Evolutionary conservation across 2,888 invertebrate genomes (phyloP).

Genomic region (Nycteola revayana): DNA sequence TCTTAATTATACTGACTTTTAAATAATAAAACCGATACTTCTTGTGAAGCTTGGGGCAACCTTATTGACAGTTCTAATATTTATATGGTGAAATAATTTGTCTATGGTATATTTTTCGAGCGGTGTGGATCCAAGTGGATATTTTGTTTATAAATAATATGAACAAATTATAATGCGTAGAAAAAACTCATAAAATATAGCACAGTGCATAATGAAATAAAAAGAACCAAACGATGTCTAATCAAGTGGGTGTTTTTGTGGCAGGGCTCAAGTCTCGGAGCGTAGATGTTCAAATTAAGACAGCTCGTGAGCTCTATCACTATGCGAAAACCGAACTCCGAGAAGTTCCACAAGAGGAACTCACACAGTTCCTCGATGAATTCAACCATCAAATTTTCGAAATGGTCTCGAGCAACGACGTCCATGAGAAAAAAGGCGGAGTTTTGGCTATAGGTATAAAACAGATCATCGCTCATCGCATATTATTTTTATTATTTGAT

Average conservation of each 20-base stretch:
- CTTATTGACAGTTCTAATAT: conserved; percentile 9
- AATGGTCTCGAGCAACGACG: conserved; percentile 96
- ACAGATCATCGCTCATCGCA: conserved; percentile 3
- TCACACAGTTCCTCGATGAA: conserved; percentile 95
- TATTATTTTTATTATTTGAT: background rate
- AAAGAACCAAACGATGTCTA: conserved; percentile 61
- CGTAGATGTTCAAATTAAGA: conserved; percentile 91
- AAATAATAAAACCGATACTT: conserved; percentile 30
- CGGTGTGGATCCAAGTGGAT: conserved; percentile 26
- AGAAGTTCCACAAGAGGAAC: conserved; percentile 94
- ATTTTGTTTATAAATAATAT: conserved; percentile 36
- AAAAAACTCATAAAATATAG: conserved; percentile 6
- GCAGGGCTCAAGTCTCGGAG: conserved; percentile 93
- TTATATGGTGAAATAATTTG: background rate
- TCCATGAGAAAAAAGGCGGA: conserved; percentile 97
- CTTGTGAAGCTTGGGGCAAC: conserved; percentile 2
- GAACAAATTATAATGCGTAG: conserved; percentile 2
- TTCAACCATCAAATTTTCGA: conserved; percentile 98
- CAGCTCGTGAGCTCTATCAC: conserved; percentile 93
- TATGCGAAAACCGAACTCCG: conserved; percentile 95
- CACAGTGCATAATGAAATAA: conserved; percentile 28
- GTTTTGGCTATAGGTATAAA: conserved; percentile 94
- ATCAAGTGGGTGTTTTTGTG: conserved; percentile 89
- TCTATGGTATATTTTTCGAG: conserved; percentile 22
- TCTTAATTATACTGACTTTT: too few relatives aligned